Conservation (phyloP, 1,140 invertebrate species). For the Achatina immaculata region DNA sequence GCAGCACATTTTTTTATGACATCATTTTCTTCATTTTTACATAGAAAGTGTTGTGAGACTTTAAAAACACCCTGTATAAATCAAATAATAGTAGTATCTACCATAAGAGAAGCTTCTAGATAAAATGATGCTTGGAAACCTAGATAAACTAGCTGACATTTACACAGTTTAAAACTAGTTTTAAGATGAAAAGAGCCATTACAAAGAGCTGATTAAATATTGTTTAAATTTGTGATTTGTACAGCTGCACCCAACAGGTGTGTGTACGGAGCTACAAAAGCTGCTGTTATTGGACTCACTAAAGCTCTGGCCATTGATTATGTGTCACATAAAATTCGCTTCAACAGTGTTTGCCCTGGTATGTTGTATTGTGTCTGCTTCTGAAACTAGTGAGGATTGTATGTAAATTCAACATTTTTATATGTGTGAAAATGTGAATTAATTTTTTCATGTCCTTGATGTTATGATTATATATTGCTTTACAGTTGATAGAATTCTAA, state of each 20-base stretch:
- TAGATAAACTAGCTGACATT: no score
- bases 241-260: constrained; percentile 68
- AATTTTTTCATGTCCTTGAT: neutral
- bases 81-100: no score
- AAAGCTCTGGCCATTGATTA: constrained; percentile 71
- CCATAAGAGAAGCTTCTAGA: no score
- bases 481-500: no score
- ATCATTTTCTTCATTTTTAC: no score
- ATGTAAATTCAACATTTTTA: neutral
- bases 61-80: no score
- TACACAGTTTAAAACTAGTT: no score
- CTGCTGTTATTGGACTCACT: constrained; percentile 71
- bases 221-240: neutral
- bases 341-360: constrained; percentile 71
- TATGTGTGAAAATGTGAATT: neutral
- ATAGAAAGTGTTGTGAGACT: no score
- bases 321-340: constrained; percentile 67
- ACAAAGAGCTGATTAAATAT: no score
- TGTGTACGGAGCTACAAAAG: constrained; percentile 71
- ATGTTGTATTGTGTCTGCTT: neutral
- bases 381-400: neutral
- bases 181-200: no score
- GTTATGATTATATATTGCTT: neutral
- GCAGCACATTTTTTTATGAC: no score
- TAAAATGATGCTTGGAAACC: no score